phyloP scores from a whole-genome alignment of 2,797 vertebrate genomes.

The Numenius phaeopus region DNA sequence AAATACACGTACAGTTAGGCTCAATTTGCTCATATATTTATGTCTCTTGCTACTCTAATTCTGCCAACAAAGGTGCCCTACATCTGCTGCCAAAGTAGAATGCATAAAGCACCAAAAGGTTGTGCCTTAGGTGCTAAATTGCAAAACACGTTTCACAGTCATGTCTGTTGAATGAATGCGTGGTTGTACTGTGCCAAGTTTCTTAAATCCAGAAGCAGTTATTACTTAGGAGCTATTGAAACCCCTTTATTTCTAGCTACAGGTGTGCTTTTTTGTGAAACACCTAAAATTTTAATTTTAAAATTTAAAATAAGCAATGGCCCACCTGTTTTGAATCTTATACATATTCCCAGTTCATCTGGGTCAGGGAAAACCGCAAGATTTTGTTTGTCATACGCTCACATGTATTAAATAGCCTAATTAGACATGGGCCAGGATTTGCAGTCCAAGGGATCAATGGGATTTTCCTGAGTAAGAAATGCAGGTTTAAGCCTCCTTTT shows the following conservation, averaged over 20 bases:
- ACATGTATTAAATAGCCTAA: accelerated
- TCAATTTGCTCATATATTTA: neutral
- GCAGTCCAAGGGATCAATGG: neutral
- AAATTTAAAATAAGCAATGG: neutral
- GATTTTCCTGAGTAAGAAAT: neutral
- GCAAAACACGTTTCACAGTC: neutral
- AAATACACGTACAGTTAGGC: neutral
- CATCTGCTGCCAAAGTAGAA: neutral
- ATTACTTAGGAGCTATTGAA: neutral
- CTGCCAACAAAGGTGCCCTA: neutral
- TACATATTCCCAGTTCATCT: neutral
- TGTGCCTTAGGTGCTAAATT: conserved; percentile 1
- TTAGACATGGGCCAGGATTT: accelerated
- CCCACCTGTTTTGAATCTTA: neutral
- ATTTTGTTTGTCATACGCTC: neutral
- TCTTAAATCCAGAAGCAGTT: neutral
- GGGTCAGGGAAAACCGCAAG: accelerated
- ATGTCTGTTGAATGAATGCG: neutral
- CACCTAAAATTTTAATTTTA: neutral
- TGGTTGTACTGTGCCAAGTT: neutral
- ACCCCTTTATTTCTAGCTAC: neutral
- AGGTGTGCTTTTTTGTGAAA: neutral
- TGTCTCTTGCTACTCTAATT: neutral
- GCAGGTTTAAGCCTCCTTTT: neutral
- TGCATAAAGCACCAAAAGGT: neutral